A percentile compares a stretch with the other conserved stretches of the same genome.
Conservation (phyloP, 2,113 vertebrate genomes). For the Lagenorhynchus albirostris region DNA sequence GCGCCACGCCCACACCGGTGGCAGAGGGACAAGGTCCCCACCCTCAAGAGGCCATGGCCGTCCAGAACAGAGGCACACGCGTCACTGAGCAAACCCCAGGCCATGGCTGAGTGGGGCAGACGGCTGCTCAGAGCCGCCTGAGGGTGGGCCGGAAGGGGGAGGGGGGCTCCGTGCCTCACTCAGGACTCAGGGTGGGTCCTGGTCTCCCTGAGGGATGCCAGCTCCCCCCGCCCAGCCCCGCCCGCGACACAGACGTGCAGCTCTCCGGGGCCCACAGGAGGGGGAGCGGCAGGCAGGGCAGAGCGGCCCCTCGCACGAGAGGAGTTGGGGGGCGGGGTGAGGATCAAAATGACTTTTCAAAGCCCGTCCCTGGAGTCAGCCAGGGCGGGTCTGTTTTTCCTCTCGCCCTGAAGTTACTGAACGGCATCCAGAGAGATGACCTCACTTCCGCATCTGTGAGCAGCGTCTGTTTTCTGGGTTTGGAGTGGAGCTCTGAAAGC, state of each 20-base stretch:
- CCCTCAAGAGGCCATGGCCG: background rate
- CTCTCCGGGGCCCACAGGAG: background rate
- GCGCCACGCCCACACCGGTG: rapidly evolving
- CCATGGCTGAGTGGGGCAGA: background rate
- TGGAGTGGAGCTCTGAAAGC: background rate
- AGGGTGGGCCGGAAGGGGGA: rapidly evolving
- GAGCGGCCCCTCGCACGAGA: background rate
- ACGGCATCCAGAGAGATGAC: conserved; percentile 1
- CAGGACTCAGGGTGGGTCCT: background rate
- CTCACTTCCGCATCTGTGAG: background rate
- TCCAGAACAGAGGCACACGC: background rate
- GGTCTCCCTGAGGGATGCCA: background rate
- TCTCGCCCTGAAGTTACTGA: conserved; percentile 1
- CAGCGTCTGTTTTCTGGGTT: background rate
- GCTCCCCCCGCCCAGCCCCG: background rate
- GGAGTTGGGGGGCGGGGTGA: background rate
- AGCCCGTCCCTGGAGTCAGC: background rate
- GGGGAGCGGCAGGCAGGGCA: background rate
- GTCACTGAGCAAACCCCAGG: background rate
- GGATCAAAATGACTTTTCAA: background rate
- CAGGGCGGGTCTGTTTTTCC: background rate
- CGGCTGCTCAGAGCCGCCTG: rapidly evolving
- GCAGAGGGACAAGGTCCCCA: background rate
- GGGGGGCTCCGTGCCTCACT: background rate
- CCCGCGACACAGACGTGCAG: rapidly evolving